Percentiles rank a stretch among this genome's conserved stretches.
phyloP scores from a whole-genome alignment of 2,113 vertebrate species.

The Mustela nigripes region DNA sequence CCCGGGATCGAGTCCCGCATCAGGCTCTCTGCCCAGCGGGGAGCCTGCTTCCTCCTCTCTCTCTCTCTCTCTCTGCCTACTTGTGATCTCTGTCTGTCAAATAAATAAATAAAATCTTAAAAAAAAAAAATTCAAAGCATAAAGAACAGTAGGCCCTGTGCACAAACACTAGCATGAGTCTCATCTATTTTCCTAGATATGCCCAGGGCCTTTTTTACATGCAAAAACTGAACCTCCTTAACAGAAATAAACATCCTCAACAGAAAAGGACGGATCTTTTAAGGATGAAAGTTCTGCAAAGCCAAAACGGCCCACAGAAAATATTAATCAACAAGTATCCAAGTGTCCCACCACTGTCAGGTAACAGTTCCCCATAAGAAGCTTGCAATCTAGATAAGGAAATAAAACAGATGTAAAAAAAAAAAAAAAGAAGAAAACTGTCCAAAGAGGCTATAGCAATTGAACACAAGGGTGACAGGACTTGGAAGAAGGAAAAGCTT shows the following conservation, averaged over 20 bases:
- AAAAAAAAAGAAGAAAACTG: background rate
- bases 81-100: no score
- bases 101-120: no score
- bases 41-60: no score
- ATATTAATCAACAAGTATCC: background rate
- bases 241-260: background rate
- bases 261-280: slow-evolving; percentile 15
- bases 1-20: no score
- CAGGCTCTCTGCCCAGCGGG: no score
- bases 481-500: background rate
- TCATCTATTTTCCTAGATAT: background rate
- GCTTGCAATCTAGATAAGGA: background rate
- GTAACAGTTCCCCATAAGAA: background rate
- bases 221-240: background rate
- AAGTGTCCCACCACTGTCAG: background rate
- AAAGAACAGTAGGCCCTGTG: background rate
- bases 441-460: background rate
- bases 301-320: slow-evolving; percentile 27
- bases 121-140: slow-evolving; percentile 25
- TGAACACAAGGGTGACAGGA: background rate
- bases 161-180: background rate
- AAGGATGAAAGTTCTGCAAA: slow-evolving; percentile 11
- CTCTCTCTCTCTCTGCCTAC: no score
- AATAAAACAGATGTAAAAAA: background rate
- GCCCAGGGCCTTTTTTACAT: background rate